These are phyloP conservation scores for Sternotherus odoratus DNA, from an alignment of 2,797 vertebrate genomes.

Conservation along the genomic window DNA sequence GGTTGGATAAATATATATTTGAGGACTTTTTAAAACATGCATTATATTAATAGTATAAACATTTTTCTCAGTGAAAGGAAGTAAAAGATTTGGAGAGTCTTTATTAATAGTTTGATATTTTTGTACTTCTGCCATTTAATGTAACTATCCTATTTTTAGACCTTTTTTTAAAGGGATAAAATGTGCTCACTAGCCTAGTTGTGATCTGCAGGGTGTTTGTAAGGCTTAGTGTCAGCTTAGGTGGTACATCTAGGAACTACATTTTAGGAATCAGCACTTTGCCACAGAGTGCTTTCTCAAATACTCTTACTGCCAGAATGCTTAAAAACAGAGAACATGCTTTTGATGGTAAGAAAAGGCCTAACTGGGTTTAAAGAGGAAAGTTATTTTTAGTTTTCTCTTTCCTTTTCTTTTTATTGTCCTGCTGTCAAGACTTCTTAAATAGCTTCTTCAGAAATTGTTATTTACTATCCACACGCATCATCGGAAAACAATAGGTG, in stretches of 20 bases:
- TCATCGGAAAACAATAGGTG: conserved; percentile 21
- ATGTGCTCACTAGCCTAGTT: background rate
- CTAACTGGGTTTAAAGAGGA: background rate
- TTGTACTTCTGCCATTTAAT: background rate
- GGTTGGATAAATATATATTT: background rate
- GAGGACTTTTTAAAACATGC: background rate
- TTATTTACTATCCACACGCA: conserved; percentile 4
- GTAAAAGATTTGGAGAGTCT: background rate
- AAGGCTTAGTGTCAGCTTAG: background rate
- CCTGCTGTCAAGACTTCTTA: conserved; percentile 25
- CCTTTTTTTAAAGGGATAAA: background rate
- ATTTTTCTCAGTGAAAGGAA: background rate
- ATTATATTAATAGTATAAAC: background rate
- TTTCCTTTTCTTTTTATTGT: background rate
- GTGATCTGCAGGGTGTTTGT: background rate
- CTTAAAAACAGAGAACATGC: background rate
- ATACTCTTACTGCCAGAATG: background rate
- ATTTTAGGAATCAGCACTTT: background rate
- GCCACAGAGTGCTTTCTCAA: background rate
- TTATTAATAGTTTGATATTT: background rate
- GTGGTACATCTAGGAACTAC: fast-evolving
- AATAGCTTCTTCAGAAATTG: conserved; percentile 31
- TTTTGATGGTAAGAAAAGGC: background rate
- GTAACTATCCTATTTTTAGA: background rate
- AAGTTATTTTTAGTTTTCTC: background rate